phyloP scores from a whole-genome alignment of 2,797 vertebrate species.

The Echeneis naucrates region DNA sequence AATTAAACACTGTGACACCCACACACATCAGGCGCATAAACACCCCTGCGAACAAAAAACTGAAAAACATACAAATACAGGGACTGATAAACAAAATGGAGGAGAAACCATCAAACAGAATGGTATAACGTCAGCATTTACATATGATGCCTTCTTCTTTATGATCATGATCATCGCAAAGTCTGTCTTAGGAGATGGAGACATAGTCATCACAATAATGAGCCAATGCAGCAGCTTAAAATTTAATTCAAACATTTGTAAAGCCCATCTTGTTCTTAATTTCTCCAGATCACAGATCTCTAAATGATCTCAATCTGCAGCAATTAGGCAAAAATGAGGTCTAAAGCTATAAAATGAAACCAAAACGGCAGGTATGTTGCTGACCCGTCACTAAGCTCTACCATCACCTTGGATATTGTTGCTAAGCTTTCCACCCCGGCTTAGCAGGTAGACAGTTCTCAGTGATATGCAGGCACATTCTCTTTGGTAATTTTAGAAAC shows the following conservation, averaged over 20 bases:
- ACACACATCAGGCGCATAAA: conserved; percentile 13
- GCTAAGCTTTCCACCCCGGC: not conserved
- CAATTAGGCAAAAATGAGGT: not conserved
- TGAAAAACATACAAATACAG: conserved; percentile 20
- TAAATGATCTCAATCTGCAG: not conserved
- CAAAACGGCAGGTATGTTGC: too few relatives aligned
- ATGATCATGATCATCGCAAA: not conserved
- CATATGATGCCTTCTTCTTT: not conserved
- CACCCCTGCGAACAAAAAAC: not conserved
- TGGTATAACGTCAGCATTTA: not conserved
- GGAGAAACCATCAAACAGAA: conserved; percentile 3
- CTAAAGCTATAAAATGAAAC: not conserved
- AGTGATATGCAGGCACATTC: not conserved
- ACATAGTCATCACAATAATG: not conserved
- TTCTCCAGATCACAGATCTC: not conserved
- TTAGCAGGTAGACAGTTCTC: not conserved
- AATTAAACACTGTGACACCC: conserved; percentile 41
- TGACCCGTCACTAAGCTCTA: not conserved
- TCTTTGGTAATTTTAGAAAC: not conserved
- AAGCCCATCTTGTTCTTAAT: not conserved
- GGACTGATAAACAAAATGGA: conserved; percentile 21
- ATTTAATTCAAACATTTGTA: conserved; percentile 1
- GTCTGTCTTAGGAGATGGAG: not conserved
- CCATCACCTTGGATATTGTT: not conserved
- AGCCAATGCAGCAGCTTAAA: not conserved